Base-by-base conservation (phyloP, 2,797 vertebrate species). In the Mallotus villosus region DNA sequence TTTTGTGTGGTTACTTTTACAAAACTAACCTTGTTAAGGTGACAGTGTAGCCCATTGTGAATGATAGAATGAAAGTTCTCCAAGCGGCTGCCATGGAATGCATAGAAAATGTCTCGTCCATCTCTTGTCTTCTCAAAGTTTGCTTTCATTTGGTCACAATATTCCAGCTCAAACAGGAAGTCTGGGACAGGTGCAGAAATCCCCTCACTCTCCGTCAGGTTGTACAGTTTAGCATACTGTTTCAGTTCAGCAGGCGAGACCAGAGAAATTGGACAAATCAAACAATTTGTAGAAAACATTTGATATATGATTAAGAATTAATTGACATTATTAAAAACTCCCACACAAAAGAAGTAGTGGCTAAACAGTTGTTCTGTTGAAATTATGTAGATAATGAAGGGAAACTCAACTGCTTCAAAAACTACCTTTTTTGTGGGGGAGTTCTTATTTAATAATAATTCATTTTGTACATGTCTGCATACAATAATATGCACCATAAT, bases 31-130 rank as follows among this genome's bases (percentile, higher is more conserved):
- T 90, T 92, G 83, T 88, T 92, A 74, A 99, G 92, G 74, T 99
- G 98, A 89, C 97, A 98, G 84, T 99, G 97, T 49, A 99, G 91
- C 77, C 98, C 98, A 0, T 97, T 97, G 90, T 99, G 96, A 78
- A 98, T 88, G 77, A 99, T 99, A 61, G 97, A 99, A 83, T 99
- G 97, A 85, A 99, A 99, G 91, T 99, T 99, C 87, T 99, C 98
- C 5, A 99, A 91, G 29, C 96, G 95, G 87, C 98, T 99, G 73
- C 98, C 98, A 0, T 99, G 98, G 90, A 98, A 97, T 75, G 97
- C 98, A 0, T 98, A 97, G 90, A 99, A 95, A 63, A 98, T 89
- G 60, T 96, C 95, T 79, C 92, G 89, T 49, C 93, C 95, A 9
- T 93, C 95, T 83, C 86, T 93, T 49, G 87, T 95, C 90, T 95